These are phyloP conservation scores for Hypena proboscidalis DNA, from an alignment of 2,888 invertebrate species.

Conservation along the genomic window DNA sequence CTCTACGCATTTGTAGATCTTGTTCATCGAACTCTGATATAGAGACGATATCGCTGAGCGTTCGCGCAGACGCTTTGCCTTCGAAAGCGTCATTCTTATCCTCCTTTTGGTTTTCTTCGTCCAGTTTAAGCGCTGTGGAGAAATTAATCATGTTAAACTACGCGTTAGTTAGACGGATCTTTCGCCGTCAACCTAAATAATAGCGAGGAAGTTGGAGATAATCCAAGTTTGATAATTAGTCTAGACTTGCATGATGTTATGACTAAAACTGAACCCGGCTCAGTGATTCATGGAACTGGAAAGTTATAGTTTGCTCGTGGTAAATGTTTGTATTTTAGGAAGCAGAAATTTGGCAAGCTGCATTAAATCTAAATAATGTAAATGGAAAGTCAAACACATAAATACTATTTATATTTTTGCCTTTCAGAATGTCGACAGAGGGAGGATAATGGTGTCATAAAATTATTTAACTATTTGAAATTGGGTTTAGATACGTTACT, in stretches of 20 bases:
- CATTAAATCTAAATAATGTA: constrained; percentile 9
- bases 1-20: constrained; percentile 83
- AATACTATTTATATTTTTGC: constrained; percentile 10
- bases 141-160: constrained; percentile 46
- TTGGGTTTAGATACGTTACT: constrained; percentile 7
- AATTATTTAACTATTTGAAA: constrained; percentile 4
- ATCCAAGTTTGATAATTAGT: constrained; percentile 53
- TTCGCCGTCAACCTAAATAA: constrained; percentile 50
- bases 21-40: constrained; percentile 90
- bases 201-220: constrained; percentile 54
- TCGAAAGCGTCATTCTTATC: constrained; percentile 72
- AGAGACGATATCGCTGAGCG: constrained; percentile 89
- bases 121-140: constrained; percentile 84
- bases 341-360: constrained; percentile 23
- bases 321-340: constrained; percentile 11
- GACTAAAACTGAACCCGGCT: constrained; percentile 31
- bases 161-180: constrained; percentile 29
- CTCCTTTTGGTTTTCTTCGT: constrained; percentile 81
- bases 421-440: constrained; percentile 6
- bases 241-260: constrained; percentile 46
- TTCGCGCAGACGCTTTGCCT: constrained; percentile 88
- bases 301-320: constrained; percentile 18
- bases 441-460: background rate
- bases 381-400: background rate
- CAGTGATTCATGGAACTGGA: constrained; percentile 28